Conservation (phyloP, 2,113 vertebrate species). For the Dunckerocampus dactyliophorus region DNA sequence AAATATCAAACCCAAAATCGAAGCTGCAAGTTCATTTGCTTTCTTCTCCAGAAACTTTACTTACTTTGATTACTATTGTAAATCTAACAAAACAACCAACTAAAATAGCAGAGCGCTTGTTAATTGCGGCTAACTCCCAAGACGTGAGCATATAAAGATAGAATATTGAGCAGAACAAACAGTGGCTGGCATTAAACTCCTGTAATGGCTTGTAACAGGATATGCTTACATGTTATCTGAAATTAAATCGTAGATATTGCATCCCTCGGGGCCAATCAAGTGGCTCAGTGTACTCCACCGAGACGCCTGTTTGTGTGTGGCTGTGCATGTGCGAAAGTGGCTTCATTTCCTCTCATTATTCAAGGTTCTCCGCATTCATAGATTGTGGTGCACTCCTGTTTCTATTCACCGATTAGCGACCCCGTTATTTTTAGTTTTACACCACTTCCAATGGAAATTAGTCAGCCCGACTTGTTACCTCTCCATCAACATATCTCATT, state of each 20-base stretch:
- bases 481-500: slow-evolving; percentile 53
- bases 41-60: too few species aligned
- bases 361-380: slow-evolving; percentile 46
- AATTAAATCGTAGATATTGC: slow-evolving; percentile 60
- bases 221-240: slow-evolving; percentile 58
- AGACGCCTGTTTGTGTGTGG: slow-evolving; percentile 23
- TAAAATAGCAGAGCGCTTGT: slow-evolving; percentile 35
- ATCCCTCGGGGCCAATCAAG: slow-evolving; percentile 62
- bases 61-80: slow-evolving; percentile 28
- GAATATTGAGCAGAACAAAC: slow-evolving; percentile 44
- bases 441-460: slow-evolving; percentile 40
- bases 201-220: slow-evolving; percentile 66
- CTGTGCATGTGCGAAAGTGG: slow-evolving; percentile 27
- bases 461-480: slow-evolving; percentile 21
- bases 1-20: slow-evolving; percentile 19
- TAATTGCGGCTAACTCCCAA: slow-evolving; percentile 17
- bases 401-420: slow-evolving; percentile 35
- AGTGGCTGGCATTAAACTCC: slow-evolving; percentile 45
- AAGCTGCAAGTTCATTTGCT: too few species aligned
- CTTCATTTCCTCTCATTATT: slow-evolving; percentile 55
- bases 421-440: slow-evolving; percentile 41
- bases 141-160: too few species aligned
- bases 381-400: slow-evolving; percentile 23
- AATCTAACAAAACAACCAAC: slow-evolving; percentile 23
- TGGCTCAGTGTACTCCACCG: slow-evolving; percentile 29